Evolutionary conservation across 2,113 vertebrate genomes (phyloP).

Genomic region (Coracopsis vasa): DNA sequence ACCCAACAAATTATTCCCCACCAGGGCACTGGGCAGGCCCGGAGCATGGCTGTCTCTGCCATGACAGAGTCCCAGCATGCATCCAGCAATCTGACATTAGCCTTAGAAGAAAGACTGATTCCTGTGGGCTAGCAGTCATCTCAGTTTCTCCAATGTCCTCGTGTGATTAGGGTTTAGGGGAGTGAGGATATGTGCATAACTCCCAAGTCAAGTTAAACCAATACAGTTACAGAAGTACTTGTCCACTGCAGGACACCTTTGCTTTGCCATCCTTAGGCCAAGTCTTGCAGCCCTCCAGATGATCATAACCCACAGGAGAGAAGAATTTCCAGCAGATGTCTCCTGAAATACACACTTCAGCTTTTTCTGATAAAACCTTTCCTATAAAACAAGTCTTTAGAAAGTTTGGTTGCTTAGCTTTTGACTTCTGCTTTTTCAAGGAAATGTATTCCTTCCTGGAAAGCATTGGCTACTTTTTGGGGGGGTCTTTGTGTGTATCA

Average conservation of each 20-base stretch:
- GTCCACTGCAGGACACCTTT: not conserved
- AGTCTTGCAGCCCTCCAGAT: not conserved
- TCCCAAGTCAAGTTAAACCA: not conserved
- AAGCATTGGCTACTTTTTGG: not conserved
- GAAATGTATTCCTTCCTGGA: not conserved
- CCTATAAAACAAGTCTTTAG: not conserved
- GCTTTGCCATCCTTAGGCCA: not conserved
- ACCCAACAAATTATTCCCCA: not conserved
- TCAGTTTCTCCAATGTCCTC: not conserved
- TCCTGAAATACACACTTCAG: not conserved
- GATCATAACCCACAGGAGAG: not conserved
- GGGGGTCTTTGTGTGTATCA: not conserved
- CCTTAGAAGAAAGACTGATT: not conserved
- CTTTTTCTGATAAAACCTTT: not conserved
- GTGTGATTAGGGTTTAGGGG: not conserved
- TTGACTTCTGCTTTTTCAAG: not conserved
- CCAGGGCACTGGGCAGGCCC: not conserved
- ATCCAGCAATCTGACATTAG: not conserved
- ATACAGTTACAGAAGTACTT: not conserved
- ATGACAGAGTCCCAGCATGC: not conserved
- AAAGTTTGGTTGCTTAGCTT: not conserved
- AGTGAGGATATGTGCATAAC: accelerated
- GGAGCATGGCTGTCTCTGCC: not conserved
- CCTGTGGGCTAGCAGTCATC: not conserved
- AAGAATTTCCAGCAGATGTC: not conserved